Conservation (phyloP, 2,113 vertebrate genomes). For the Dinomys branickii region DNA sequence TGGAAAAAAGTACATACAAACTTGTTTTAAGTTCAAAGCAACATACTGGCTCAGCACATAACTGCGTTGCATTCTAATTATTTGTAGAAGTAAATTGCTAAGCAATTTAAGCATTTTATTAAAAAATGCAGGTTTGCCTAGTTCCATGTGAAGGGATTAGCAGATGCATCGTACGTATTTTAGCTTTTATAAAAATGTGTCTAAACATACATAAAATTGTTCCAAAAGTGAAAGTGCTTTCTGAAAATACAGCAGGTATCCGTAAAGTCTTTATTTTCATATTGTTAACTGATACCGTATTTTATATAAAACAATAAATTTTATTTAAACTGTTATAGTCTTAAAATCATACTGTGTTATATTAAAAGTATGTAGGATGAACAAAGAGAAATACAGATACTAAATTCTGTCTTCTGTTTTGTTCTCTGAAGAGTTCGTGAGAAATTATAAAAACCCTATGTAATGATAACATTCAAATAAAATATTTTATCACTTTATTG, state of each 20-base stretch:
- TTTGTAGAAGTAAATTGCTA: conserved; percentile 70
- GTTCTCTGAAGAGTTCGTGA: conserved; percentile 70
- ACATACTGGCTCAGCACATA: conserved; percentile 52
- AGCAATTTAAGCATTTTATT: conserved; percentile 64
- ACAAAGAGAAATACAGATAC: conserved; percentile 45
- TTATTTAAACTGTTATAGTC: conserved; percentile 38
- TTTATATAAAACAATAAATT: conserved; percentile 27
- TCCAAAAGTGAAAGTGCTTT: conserved; percentile 52
- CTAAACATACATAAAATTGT: conserved; percentile 26
- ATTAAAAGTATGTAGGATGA: background rate
- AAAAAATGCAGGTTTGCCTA: conserved; percentile 74
- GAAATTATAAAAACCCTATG: conserved; percentile 59
- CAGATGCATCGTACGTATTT: background rate
- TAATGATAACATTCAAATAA: conserved; percentile 67
- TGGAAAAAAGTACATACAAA: conserved; percentile 72
- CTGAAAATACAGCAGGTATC: background rate
- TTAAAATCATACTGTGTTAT: conserved; percentile 39
- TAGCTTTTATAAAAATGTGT: conserved; percentile 58
- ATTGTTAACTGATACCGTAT: conserved; percentile 16
- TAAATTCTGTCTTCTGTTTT: conserved; percentile 14
- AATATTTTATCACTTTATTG: conserved; percentile 70
- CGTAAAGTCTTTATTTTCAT: conserved; percentile 17
- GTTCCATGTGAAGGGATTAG: conserved; percentile 66
- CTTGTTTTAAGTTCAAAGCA: conserved; percentile 73
- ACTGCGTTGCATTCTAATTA: conserved; percentile 68